Conservation (phyloP, 2,797 vertebrate genomes). For the Myotis daubentonii region DNA sequence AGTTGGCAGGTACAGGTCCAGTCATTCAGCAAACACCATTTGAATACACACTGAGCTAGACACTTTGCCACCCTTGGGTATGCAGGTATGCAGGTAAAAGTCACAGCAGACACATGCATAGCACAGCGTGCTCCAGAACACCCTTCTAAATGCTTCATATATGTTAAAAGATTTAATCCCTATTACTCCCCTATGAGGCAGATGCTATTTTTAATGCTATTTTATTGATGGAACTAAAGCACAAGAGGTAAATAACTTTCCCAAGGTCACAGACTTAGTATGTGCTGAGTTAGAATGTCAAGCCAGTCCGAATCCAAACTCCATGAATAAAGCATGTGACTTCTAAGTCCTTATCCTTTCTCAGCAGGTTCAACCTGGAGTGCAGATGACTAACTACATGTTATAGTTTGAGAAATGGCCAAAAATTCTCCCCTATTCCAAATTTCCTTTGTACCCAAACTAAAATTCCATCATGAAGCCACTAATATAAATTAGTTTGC, state of each 20-base stretch:
- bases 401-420: neutral
- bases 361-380: slow-evolving; percentile 20
- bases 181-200: neutral
- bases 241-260: slow-evolving; percentile 35
- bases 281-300: slow-evolving; percentile 23
- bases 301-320: neutral
- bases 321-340: slow-evolving; percentile 56
- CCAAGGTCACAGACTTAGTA: slow-evolving; percentile 42
- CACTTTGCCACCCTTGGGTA: neutral
- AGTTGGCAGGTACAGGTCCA: neutral
- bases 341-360: slow-evolving; percentile 15
- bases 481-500: slow-evolving; percentile 6
- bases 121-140: neutral
- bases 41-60: neutral
- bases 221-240: neutral
- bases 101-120: neutral
- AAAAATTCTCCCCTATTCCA: neutral
- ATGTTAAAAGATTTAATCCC: neutral
- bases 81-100: neutral
- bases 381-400: neutral
- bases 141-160: neutral
- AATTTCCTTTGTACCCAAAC: neutral
- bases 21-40: neutral
- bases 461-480: slow-evolving; percentile 15
- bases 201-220: slow-evolving; percentile 30